Conservation (phyloP, 1,140 invertebrate species). For the Homalodisca vitripennis region DNA sequence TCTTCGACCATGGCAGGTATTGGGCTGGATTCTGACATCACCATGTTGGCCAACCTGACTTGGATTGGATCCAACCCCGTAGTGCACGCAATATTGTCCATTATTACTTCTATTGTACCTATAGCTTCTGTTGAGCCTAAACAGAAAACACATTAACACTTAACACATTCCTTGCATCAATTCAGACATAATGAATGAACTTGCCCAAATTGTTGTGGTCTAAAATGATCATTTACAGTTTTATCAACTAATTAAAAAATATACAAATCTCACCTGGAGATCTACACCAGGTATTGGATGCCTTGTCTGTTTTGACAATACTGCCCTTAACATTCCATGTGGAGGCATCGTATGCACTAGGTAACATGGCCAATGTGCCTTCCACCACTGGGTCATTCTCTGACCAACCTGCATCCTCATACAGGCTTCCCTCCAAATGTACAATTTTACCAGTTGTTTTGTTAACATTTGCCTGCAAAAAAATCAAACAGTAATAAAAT, state of each 20-base stretch:
- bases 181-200: too few relatives aligned
- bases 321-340: conserved; percentile 56
- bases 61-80: conserved; percentile 66
- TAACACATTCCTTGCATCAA: background rate
- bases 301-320: conserved; percentile 59
- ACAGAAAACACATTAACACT: conserved; percentile 34
- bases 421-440: conserved; percentile 59
- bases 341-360: conserved; percentile 58
- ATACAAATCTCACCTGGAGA: conserved; percentile 57
- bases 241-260: too few relatives aligned
- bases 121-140: conserved; percentile 62
- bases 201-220: too few relatives aligned
- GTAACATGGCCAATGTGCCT: conserved; percentile 49
- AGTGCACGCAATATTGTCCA: conserved; percentile 73
- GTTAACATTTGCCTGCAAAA: conserved; percentile 22
- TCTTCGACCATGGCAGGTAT: conserved; percentile 54
- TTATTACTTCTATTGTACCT: conserved; percentile 69
- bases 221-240: background rate
- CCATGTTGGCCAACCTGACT: conserved; percentile 62
- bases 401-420: conserved; percentile 61
- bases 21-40: conserved; percentile 48
- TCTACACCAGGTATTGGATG: conserved; percentile 59
- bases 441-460: conserved; percentile 65
- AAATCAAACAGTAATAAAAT: background rate
- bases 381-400: conserved; percentile 56